Conservation (phyloP, 2,797 vertebrate species). For the Falco rusticolus region DNA sequence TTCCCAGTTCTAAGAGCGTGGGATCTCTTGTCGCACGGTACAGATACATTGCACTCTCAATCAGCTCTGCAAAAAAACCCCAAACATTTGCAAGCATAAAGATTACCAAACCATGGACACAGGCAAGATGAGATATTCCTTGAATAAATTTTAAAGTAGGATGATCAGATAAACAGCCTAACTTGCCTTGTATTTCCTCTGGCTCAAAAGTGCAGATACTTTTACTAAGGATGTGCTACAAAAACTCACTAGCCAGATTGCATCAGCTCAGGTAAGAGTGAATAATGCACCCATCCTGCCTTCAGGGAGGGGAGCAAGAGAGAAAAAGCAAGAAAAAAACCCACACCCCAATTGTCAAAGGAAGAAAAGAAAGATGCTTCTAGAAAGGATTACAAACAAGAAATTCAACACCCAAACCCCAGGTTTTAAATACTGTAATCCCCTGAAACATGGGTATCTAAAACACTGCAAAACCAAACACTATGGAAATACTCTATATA, state of each 20-base stretch:
- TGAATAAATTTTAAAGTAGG: not conserved
- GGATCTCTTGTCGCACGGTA: constrained; percentile 94
- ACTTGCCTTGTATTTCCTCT: not conserved
- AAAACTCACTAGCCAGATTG: not conserved
- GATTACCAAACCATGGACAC: not conserved
- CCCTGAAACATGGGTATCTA: not conserved
- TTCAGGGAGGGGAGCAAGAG: not conserved
- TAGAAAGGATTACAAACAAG: not conserved
- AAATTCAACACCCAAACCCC: not conserved
- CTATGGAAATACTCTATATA: not conserved
- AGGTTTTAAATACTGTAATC: not conserved
- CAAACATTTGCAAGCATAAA: not conserved
- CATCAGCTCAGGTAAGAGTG: not conserved
- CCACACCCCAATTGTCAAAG: not conserved
- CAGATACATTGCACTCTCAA: constrained; percentile 98
- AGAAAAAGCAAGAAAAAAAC: not conserved
- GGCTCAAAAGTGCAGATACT: not conserved
- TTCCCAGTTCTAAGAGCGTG: constrained; percentile 89
- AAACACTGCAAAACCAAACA: not conserved
- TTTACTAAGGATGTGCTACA: not conserved
- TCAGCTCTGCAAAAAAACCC: constrained; percentile 84
- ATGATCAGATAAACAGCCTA: not conserved
- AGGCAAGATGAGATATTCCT: not conserved
- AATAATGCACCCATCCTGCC: not conserved
- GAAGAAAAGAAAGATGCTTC: not conserved